Base-by-base conservation (phyloP, 2,888 invertebrate genomes). In the Chaitophorus viminalis region DNA sequence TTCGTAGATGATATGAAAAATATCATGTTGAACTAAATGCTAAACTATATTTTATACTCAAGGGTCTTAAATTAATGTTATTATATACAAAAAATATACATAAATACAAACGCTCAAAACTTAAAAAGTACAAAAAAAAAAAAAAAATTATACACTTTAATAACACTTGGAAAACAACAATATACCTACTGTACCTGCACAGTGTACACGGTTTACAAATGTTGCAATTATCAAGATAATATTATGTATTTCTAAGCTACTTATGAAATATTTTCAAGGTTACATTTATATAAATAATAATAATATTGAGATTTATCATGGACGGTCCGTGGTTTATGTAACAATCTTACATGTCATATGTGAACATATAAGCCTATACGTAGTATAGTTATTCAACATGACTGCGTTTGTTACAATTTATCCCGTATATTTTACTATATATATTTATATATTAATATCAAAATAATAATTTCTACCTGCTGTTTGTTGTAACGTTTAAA, bases 251-350 rank as follows among this genome's bases (percentile, higher is more conserved):
- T 11, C 60, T 3, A 0, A 25, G 5, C 25, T 60, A 5, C 29
- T 68, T 68, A 68, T 68, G 31, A 77, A 9, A 52, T 52, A 52
- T 77, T 29, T 54, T n/a, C 77, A 77, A 54, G 77, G 77, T 77
- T 52, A 68, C 29, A 25, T 68, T 29, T 68, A 68, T 29, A 29
- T 21, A 68, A 6, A n/a, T n/a, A n/a, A 65, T n/a, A n/a, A n/a
- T n/a, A 68, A 9, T 29, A 29, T 68, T 25, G 3, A 46, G 21
- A 77, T 39, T 39, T 39, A n/a, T 39, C 6, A 39, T 11, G 39
- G 11, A 39, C 39, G 39, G 8, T 77, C 52, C 31, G 25, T 4
- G 4, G 31, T 31, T 77, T 31, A 21, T 52, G 29, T 52, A 77
- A 46, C 9, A 21, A 8, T 52, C 18, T 31, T 31, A 21, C 3